Conservation (phyloP, 1,140 invertebrate species). For the Sesamia nonagrioides region DNA sequence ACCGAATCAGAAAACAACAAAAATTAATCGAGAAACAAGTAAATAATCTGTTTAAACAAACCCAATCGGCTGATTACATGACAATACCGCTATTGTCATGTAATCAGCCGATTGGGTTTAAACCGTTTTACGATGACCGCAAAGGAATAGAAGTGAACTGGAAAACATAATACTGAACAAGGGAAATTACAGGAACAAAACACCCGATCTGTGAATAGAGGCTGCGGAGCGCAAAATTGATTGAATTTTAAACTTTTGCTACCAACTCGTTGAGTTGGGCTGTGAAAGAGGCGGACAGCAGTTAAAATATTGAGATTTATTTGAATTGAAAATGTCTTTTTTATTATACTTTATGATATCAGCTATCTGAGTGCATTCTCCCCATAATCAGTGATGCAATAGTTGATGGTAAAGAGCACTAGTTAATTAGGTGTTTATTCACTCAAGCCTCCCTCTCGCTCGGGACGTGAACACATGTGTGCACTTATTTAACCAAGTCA, state of each 20-base stretch:
- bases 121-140: constrained; percentile 29
- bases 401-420: too few relatives aligned
- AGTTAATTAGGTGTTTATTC: too few relatives aligned
- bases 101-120: too few relatives aligned
- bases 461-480: too few relatives aligned
- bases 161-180: constrained; percentile 39
- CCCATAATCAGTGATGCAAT: too few relatives aligned
- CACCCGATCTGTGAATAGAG: constrained; percentile 59
- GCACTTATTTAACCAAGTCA: too few relatives aligned
- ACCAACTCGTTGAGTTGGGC: constrained; percentile 43
- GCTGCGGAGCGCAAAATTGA: constrained; percentile 67
- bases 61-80: constrained; percentile 31
- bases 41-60: neutral
- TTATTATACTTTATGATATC: too few relatives aligned
- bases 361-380: too few relatives aligned
- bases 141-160: constrained; percentile 19
- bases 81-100: neutral
- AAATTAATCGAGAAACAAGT: neutral
- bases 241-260: constrained; percentile 70
- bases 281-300: constrained; percentile 9
- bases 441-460: too few relatives aligned
- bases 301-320: neutral
- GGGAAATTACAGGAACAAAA: constrained; percentile 56
- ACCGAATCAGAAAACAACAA: neutral
- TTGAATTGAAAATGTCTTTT: neutral